Evolutionary conservation across 2,113 vertebrate species (phyloP).

Genomic region (Psammodynastes pulverulentus): DNA sequence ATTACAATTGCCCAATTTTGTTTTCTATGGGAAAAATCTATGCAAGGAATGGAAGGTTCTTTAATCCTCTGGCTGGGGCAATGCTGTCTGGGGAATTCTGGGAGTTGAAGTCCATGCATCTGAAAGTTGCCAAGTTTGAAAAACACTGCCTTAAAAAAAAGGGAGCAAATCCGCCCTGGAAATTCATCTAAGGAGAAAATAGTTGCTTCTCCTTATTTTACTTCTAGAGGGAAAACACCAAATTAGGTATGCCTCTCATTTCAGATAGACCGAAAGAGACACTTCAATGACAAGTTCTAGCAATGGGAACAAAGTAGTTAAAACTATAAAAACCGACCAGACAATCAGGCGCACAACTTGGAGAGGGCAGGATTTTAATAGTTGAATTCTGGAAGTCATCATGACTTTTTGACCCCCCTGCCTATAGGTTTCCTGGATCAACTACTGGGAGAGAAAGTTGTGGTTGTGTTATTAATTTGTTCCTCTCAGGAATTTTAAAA

Average conservation of each 20-base stretch:
- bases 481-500: neutral
- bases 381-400: neutral
- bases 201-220: neutral
- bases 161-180: neutral
- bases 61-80: neutral
- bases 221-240: neutral
- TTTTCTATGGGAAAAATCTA: neutral
- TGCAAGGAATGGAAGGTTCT: neutral
- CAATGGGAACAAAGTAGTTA: neutral
- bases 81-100: neutral
- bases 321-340: accelerated
- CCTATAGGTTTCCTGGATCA: neutral
- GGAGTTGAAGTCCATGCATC: neutral
- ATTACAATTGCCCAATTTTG: too few species aligned
- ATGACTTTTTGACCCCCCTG: neutral
- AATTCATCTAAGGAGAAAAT: neutral
- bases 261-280: neutral
- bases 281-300: neutral
- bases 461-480: neutral
- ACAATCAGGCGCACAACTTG: neutral
- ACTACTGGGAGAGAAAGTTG: neutral
- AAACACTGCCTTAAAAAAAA: neutral
- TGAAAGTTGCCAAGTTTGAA: neutral
- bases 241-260: neutral
- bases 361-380: neutral